phyloP scores from a whole-genome alignment of 2,888 invertebrate species.

The Acleris literana region DNA sequence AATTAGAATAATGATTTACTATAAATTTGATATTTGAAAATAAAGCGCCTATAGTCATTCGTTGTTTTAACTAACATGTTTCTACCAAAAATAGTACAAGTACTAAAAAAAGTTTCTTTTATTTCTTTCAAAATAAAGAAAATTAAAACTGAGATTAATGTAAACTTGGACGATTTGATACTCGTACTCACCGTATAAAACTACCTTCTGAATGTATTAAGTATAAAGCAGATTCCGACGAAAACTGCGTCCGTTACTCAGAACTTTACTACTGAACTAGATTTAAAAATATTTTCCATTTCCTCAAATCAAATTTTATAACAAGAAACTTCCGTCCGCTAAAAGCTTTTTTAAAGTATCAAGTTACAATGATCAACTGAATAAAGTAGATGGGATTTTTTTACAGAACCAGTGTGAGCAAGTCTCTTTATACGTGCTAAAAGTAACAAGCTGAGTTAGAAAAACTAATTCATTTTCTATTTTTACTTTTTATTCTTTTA shows the following conservation, averaged over 20 bases:
- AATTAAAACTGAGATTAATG: too few relatives aligned
- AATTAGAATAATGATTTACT: too few relatives aligned
- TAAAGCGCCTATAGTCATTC: too few relatives aligned
- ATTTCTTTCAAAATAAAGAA: too few relatives aligned
- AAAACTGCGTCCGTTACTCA: neutral
- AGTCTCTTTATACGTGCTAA: neutral
- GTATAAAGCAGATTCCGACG: neutral
- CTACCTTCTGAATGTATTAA: neutral
- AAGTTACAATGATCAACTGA: slow-evolving; percentile 7
- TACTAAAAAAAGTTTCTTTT: too few relatives aligned
- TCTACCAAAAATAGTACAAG: too few relatives aligned
- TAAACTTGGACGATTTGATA: too few relatives aligned
- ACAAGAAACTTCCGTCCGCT: slow-evolving; percentile 13
- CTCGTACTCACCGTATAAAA: neutral
- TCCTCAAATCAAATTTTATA: slow-evolving; percentile 11
- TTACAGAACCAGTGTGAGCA: neutral
- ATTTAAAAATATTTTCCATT: slow-evolving; percentile 6
- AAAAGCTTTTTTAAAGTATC: slow-evolving; percentile 24
- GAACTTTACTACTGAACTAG: slow-evolving; percentile 1
- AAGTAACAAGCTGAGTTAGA: too few relatives aligned
- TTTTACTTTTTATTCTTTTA: too few relatives aligned
- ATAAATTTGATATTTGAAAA: too few relatives aligned
- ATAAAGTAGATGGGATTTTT: slow-evolving; percentile 13
- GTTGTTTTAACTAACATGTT: too few relatives aligned
- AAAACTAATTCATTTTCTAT: too few relatives aligned